Conservation (phyloP, 1,140 invertebrate genomes). For the Rhyzopertha dominica region DNA sequence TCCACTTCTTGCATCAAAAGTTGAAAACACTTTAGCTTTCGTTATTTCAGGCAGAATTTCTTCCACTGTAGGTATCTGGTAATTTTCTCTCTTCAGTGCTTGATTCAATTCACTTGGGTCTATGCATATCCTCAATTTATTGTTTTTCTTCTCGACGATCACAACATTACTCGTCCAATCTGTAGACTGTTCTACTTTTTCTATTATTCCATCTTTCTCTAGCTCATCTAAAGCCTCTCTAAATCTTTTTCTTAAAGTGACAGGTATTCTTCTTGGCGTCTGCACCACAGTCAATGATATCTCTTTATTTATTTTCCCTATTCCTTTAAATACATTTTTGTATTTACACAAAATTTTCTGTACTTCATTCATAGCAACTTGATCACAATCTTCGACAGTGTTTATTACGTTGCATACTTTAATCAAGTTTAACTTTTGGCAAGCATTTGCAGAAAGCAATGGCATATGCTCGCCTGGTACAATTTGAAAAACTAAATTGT, state of each 20-base stretch:
- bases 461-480: too few relatives aligned
- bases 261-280: constrained; percentile 1
- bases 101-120: constrained; percentile 49
- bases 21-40: constrained; percentile 10
- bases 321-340: constrained; percentile 14
- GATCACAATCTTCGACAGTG: too few relatives aligned
- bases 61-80: constrained; percentile 42
- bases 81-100: constrained; percentile 40
- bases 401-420: too few relatives aligned
- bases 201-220: constrained; percentile 4
- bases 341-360: constrained; percentile 4
- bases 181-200: constrained; percentile 34
- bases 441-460: too few relatives aligned
- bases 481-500: too few relatives aligned
- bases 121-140: constrained; percentile 46
- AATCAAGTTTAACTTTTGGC: too few relatives aligned
- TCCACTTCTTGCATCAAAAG: constrained; percentile 8
- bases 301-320: constrained; percentile 1
- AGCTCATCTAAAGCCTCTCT: constrained; percentile 8
- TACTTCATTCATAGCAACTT: too few relatives aligned
- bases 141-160: constrained; percentile 45
- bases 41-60: constrained; percentile 40
- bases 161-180: constrained; percentile 47
- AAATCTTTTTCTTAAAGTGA: constrained; percentile 4
- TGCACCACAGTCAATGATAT: constrained; percentile 6